Percentiles rank a stretch among this genome's conserved stretches.
Conservation (phyloP, 2,888 invertebrate genomes). For the Congeria kusceri region DNA sequence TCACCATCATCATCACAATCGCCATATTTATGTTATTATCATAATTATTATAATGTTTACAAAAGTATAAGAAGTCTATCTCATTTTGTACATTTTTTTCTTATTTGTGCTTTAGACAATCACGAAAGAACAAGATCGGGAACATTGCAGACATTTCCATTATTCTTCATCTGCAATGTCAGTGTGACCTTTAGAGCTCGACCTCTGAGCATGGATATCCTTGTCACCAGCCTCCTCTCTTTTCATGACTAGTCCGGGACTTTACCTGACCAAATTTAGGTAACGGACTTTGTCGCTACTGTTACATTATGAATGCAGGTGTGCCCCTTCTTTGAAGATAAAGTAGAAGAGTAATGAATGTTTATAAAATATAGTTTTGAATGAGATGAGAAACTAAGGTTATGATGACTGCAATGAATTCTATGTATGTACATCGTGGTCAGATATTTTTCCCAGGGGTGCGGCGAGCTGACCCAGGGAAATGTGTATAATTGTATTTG, state of each 20-base stretch:
- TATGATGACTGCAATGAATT: too few species aligned
- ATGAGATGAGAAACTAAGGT: too few species aligned
- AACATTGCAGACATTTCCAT: constrained; percentile 74
- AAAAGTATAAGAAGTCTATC: too few species aligned
- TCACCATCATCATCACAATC: too few species aligned
- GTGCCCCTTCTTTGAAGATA: constrained; percentile 60
- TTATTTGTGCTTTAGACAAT: constrained; percentile 58
- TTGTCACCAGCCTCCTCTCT: constrained; percentile 73
- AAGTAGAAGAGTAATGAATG: constrained; percentile 76
- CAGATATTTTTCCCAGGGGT: too few species aligned
- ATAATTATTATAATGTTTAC: too few species aligned
- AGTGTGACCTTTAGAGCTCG: constrained; percentile 69
- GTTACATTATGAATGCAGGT: constrained; percentile 56
- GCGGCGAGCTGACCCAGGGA: too few species aligned
- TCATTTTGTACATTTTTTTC: too few species aligned
- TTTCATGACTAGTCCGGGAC: constrained; percentile 45
- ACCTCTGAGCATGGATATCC: constrained; percentile 64
- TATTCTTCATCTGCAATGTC: constrained; percentile 73
- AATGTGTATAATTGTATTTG: too few species aligned
- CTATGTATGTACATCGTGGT: too few species aligned
- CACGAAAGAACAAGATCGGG: constrained; percentile 79
- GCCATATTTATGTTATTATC: too few species aligned
- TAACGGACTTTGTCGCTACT: constrained; percentile 67
- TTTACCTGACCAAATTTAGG: constrained; percentile 67
- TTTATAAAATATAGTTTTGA: constrained; percentile 61